Evolutionary conservation across 2,888 invertebrate species (phyloP), one percentile per base, ranked within the genome.

Genomic region (Acrocera orbiculus): DNA sequence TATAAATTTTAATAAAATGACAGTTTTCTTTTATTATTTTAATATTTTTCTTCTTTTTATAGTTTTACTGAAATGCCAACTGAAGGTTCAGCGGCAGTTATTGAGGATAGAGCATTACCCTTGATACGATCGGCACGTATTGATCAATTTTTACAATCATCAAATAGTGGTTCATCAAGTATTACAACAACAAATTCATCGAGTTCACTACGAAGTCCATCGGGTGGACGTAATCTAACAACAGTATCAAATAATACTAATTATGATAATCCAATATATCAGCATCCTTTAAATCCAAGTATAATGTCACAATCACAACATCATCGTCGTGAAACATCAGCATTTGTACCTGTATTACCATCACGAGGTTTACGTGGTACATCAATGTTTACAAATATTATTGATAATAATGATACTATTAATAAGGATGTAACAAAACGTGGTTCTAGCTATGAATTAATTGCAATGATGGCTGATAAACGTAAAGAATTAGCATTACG

Each of bases 381-480:
- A 16, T 72, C 76, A 16, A 45, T 79, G 19, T 79, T 77, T 47
- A 69, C 76, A 1, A 69, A 72, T 29, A 73, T 79, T 22, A 67
- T 79, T 16, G 66, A 73, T 43, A 66, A 66, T 4, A 58, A 68
- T 10, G 72, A 73, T 50, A 65, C 65, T 32, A 63, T 69, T 30
- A 67, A 66, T 43, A 70, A 70, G 50, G 67, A 67, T 35, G 33
- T 38, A 29, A 31, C 29, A 7, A 49, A 69, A 51, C 63, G 69
- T 38, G 62, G 69, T 46, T 69, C 77, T 2, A 69, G 67, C 46
- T 83, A 79, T 49, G 83, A 83, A 52, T 70, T 85, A 45, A 81
- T 83, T 70, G 83, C 83, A 24, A 82, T 85, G 76, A 83, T 85
- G 82, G 82, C 81, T 4, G 85, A 85, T 51, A 86, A 85, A 52